Base-by-base conservation (phyloP, 2,113 vertebrate species). In the Sinosuthora webbiana region DNA sequence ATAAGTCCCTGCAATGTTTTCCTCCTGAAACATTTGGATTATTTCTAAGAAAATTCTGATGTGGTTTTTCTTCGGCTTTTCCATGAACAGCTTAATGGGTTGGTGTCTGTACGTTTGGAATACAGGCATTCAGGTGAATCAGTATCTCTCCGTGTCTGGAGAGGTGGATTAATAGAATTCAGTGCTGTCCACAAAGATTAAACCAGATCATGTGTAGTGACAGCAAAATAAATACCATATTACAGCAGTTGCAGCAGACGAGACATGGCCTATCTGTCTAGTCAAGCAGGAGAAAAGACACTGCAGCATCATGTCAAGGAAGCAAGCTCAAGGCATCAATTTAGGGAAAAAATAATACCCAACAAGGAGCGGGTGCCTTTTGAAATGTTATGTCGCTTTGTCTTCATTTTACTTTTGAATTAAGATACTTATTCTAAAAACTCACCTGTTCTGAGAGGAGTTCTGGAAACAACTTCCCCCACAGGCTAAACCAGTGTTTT, bases 261-360 rank as follows among this genome's bases (percentile, higher is more conserved):
- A 92, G 41, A 87, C 87, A 64, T 22, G 62, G 53, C 37, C 83
- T 95, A 87, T 89, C 83, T 91, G 62, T 79, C 74, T 91, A 89
- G 57, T 85, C 84, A 95, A 91, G 81, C 74, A 82, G 57, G 65
- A 95, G 74, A 85, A 91, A 95, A 95, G 83, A 82, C 87, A 90
- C n/a, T 91, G 42, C 23, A 62, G 23, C 42, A 25, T 82, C 57
- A 69, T 31, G 65, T 76, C 55, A 73, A 77, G 57, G 57, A 85
- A 87, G 15, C 2, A 85, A 76, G 42, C 18, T 70, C 31, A 49
- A 87, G 20, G 20, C 73, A 95, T 87, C 49, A 64, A 49, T 84
- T 95, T 25, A 86, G 9, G 10, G 19, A 0, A 37, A 57, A 71
- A 83, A 69, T 59, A 78, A 27, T 13, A 7, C 4, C 8, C 33